Base-by-base conservation (phyloP, 2,797 vertebrate species). In the Lophius americanus region DNA sequence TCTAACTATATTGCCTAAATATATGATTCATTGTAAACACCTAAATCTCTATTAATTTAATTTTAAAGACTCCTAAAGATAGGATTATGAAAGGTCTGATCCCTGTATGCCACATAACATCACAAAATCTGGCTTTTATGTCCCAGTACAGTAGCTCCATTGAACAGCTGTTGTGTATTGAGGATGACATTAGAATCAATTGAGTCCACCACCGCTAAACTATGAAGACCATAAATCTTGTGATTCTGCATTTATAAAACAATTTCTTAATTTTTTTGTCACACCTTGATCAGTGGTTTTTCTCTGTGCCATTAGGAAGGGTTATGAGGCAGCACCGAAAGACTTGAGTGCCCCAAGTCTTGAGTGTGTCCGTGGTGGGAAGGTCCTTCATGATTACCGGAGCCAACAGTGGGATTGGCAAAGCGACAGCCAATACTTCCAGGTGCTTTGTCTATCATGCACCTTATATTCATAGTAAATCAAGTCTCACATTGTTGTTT, bases 321-420 rank as follows among this genome's bases (percentile, higher is more conserved):
- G 92, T 42, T 92, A 91, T 70, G 92, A 90, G 51, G 51, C 56
- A 0, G 90, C 91, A 13, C 89, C 82, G 5, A 85, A 82, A 72
- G 50, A 76, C 64, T 94, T 94, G 70, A 73, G 85, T n/a, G 7
- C 75, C 75, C 6, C 76, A 82, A 60, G 90, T 93, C 51, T 55
- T 93, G 77, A 85, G 91, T 0, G 87, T 93, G 39, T 92, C 91
- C 0, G 86, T 92, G 5, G 92, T 91, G 33, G 93, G 93, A 48
- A 76, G 86, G 51, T 91, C 90, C 60, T 94, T 91, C 52, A 92
- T 94, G 92, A 79, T 94, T 69, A 94, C 93, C 0, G 93, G 94
- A 53, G 92, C 92, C 66, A 94, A 92, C 76, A 92, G 92, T 39
- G 93, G 92, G 14, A 93, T 94, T 14, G 94, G 94, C 60, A 93